phyloP scores from a whole-genome alignment of 1,140 invertebrate species.

The Apis dorsata region DNA sequence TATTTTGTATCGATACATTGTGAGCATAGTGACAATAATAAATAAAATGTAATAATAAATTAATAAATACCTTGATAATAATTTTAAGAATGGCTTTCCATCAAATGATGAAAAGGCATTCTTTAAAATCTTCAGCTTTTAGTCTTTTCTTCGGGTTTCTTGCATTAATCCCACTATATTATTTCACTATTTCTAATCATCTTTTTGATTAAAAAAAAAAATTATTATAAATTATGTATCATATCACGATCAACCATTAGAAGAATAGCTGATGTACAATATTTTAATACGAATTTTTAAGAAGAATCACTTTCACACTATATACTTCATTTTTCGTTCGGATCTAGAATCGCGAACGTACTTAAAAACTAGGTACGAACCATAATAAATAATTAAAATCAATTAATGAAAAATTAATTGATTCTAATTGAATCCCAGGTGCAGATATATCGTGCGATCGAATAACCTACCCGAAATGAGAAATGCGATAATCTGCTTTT shows the following conservation, averaged over 20 bases:
- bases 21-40: conserved; percentile 6
- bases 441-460: not conserved
- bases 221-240: not conserved
- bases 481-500: not conserved
- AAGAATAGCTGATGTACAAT: conserved; percentile 1
- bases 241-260: not conserved
- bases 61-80: not conserved
- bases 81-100: not conserved
- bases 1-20: not conserved
- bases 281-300: not conserved
- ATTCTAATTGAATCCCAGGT: not conserved
- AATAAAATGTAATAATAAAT: not conserved
- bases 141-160: not conserved
- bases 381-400: not conserved
- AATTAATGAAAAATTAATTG: not conserved
- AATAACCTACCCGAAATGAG: not conserved
- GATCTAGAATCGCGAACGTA: not conserved
- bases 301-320: not conserved
- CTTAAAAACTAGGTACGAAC: conserved; percentile 1
- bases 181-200: not conserved
- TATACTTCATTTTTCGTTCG: conserved; percentile 4
- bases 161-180: not conserved
- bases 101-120: not conserved
- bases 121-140: not conserved
- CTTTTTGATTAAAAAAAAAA: not conserved